Conservation (phyloP, 1,140 invertebrate genomes). For the Hyles euphorbiae region DNA sequence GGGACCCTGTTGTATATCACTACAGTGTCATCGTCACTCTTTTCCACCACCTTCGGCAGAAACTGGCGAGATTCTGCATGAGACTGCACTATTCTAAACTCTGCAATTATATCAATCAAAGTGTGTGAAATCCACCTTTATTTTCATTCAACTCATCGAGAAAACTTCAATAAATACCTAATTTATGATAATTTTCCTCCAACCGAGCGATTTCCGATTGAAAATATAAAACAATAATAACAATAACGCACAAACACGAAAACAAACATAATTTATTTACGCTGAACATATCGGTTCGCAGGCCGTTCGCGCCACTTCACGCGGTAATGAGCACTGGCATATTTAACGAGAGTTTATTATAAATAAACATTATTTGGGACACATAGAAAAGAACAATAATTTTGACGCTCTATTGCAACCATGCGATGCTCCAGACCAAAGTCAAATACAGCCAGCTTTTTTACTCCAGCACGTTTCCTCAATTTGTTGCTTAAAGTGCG, state of each 20-base stretch:
- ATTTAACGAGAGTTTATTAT: constrained; percentile 50
- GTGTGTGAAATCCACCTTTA: too few species aligned
- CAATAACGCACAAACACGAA: constrained; percentile 61
- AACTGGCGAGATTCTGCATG: constrained; percentile 54
- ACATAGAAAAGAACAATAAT: constrained; percentile 43
- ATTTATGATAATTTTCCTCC: constrained; percentile 54
- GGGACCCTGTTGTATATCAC: constrained; percentile 98
- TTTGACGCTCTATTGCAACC: constrained; percentile 20
- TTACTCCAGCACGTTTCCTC: too few species aligned
- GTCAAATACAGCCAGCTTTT: too few species aligned
- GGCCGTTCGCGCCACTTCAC: constrained; percentile 29
- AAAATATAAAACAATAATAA: constrained; percentile 63
- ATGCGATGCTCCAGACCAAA: constrained; percentile 2
- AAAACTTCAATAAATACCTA: constrained; percentile 30
- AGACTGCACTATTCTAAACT: constrained; percentile 57
- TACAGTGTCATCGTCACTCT: constrained; percentile 80
- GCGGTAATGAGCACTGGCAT: constrained; percentile 44
- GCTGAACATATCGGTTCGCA: constrained; percentile 57
- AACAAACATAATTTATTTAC: constrained; percentile 65
- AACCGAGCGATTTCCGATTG: constrained; percentile 62
- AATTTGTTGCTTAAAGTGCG: too few species aligned
- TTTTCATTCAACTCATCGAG: too few species aligned
- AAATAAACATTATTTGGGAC: constrained; percentile 50
- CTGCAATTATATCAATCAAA: constrained; percentile 42
- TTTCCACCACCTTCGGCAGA: constrained; percentile 40